Evolutionary conservation across 2,888 invertebrate genomes (phyloP).

Genomic region (Lasioglossum lativentre): DNA sequence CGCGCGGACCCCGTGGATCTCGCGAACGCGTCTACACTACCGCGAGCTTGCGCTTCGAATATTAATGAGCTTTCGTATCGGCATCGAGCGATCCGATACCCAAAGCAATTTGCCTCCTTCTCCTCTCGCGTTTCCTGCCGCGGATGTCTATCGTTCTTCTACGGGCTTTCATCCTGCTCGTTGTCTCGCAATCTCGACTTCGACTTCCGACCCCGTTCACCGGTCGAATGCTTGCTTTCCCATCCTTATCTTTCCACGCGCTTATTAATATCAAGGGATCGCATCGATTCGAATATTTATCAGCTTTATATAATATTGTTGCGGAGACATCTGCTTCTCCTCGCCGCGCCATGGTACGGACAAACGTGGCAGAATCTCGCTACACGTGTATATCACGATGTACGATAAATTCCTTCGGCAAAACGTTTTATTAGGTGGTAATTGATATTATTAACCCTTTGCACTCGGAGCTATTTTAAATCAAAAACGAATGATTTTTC

Average conservation of each 20-base stretch:
- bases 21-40: conserved; percentile 33
- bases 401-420: too few species aligned
- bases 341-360: too few species aligned
- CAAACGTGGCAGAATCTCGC: too few species aligned
- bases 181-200: not conserved
- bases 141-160: not conserved
- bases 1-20: not conserved
- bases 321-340: too few species aligned
- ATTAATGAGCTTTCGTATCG: conserved; percentile 47
- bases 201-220: not conserved
- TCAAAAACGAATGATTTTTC: too few species aligned
- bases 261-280: not conserved
- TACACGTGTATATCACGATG: too few species aligned
- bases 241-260: not conserved
- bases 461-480: too few species aligned
- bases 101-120: conserved; percentile 40
- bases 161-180: not conserved
- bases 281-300: too few species aligned
- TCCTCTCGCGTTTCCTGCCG: not conserved
- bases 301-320: not conserved
- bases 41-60: conserved; percentile 52
- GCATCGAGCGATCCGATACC: conserved; percentile 17
- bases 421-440: too few species aligned
- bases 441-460: too few species aligned
- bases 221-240: not conserved